These are phyloP conservation scores for Corynorhinus townsendii DNA, from an alignment of 2,113 vertebrate species.

Conservation along the genomic window DNA sequence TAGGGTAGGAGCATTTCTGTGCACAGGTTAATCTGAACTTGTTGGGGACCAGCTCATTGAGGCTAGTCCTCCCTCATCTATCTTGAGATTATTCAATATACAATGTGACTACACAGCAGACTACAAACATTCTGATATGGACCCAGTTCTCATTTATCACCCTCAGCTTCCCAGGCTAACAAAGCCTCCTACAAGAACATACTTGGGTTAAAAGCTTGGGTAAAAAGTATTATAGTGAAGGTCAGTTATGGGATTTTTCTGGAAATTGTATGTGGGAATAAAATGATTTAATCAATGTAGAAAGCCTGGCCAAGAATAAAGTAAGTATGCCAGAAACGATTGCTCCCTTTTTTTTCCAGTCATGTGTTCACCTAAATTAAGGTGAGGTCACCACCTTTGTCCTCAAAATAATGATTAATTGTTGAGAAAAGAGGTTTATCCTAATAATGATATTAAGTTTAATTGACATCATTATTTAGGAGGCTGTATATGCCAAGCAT, in stretches of 20 bases:
- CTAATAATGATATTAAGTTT: background rate
- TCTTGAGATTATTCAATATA: background rate
- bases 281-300: background rate
- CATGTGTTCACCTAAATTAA: background rate
- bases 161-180: background rate
- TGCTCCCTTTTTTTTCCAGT: background rate
- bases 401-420: background rate
- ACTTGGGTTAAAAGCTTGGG: background rate
- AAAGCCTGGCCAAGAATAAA: background rate
- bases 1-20: background rate
- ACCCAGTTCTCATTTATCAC: background rate
- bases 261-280: background rate
- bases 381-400: background rate
- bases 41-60: background rate
- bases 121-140: background rate
- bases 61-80: background rate
- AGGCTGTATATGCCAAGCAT: background rate
- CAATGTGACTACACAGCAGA: background rate
- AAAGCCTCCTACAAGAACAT: background rate
- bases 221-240: background rate
- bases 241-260: background rate
- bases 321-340: background rate
- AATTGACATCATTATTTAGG: background rate
- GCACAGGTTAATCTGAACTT: background rate
- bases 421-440: background rate